Evolutionary conservation across 2,113 vertebrate species (phyloP).

Genomic region (Crotalus horridus): DNA sequence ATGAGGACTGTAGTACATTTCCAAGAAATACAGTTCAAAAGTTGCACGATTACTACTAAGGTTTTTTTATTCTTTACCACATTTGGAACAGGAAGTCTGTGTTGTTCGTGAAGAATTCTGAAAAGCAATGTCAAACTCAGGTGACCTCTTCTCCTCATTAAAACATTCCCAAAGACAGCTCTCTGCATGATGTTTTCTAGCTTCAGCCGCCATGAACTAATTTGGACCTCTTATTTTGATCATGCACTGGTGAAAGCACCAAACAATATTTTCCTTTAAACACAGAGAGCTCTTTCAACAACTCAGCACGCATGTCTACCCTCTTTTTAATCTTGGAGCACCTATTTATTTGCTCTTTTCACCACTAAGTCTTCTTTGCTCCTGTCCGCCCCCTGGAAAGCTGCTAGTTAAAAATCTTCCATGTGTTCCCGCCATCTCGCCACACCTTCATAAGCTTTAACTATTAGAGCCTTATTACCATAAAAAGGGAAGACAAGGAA

Average conservation of each 20-base stretch:
- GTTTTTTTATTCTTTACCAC: constrained; percentile 85
- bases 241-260: constrained; percentile 85
- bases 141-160: constrained; percentile 95
- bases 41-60: constrained; percentile 85
- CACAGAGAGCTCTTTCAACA: constrained; percentile 84
- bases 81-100: constrained; percentile 88
- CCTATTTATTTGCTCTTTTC: constrained; percentile 98
- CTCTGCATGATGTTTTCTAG: constrained; percentile 91
- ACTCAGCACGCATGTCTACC: constrained; percentile 84
- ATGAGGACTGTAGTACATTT: constrained; percentile 78
- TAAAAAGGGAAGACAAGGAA: constrained; percentile 74
- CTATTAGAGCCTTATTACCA: constrained; percentile 81
- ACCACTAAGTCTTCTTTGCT: constrained; percentile 85
- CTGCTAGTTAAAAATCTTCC: constrained; percentile 81
- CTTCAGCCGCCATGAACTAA: constrained; percentile 84
- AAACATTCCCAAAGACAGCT: constrained; percentile 92
- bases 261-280: constrained; percentile 86
- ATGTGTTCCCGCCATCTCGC: constrained; percentile 55
- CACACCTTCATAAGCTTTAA: constrained; percentile 75
- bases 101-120: constrained; percentile 89
- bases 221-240: constrained; percentile 94
- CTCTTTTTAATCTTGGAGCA: constrained; percentile 90
- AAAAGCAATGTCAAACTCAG: constrained; percentile 90
- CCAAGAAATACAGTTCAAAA: constrained; percentile 83
- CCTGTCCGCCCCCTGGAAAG: constrained; percentile 80